These are phyloP conservation scores for Scomberomorus guttatus DNA, from an alignment of 2,797 vertebrate genomes.

Conservation along the genomic window DNA sequence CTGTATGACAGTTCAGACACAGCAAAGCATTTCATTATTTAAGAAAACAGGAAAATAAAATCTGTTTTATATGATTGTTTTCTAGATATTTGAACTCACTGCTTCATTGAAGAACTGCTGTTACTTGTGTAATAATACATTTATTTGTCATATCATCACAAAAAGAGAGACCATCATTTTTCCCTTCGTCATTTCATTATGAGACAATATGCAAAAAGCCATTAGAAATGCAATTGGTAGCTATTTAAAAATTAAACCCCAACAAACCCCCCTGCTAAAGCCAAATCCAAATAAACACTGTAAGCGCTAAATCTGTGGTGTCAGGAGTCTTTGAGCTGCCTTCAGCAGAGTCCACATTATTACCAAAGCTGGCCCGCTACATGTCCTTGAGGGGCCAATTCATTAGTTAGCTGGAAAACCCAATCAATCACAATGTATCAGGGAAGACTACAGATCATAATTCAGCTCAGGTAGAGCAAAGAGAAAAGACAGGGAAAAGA, in stretches of 20 bases:
- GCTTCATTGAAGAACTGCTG: neutral
- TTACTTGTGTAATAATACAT: neutral
- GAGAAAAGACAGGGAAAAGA: conserved; percentile 55
- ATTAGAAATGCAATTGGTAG: conserved; percentile 56
- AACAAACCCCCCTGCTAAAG: conserved; percentile 50
- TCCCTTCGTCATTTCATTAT: conserved; percentile 7
- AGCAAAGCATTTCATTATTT: too few relatives aligned
- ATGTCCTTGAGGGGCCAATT: conserved; percentile 81
- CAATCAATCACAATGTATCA: conserved; percentile 78
- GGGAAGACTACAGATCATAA: conserved; percentile 67
- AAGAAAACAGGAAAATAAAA: neutral
- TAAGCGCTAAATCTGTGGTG: conserved; percentile 70
- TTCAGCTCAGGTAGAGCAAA: conserved; percentile 71
- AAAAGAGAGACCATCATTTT: neutral
- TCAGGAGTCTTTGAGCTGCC: conserved; percentile 74
- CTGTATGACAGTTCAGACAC: neutral
- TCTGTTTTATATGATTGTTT: neutral
- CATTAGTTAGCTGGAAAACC: conserved; percentile 79
- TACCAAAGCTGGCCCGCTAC: conserved; percentile 61
- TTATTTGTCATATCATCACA: conserved; percentile 17
- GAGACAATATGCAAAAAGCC: conserved; percentile 44
- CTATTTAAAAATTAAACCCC: conserved; percentile 63
- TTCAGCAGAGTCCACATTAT: conserved; percentile 73
- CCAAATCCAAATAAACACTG: conserved; percentile 70
- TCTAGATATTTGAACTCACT: neutral